Evolutionary conservation across 2,113 vertebrate genomes (phyloP).

Genomic region (Aix galericulata): DNA sequence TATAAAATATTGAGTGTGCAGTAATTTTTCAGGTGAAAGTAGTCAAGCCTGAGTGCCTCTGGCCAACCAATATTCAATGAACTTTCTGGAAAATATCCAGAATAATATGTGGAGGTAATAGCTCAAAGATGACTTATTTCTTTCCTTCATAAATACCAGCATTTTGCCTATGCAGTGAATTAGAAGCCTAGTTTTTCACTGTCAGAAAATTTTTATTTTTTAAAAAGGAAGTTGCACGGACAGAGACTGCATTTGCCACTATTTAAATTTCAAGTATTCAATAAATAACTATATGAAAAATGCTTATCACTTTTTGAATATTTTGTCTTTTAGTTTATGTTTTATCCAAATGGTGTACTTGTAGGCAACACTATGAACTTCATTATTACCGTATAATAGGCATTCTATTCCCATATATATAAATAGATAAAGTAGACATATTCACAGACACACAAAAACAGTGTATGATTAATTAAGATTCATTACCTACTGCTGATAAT

Average conservation of each 20-base stretch:
- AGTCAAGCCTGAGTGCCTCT: neutral
- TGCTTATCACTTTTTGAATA: neutral
- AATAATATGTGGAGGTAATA: neutral
- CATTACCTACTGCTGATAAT: neutral
- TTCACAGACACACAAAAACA: neutral
- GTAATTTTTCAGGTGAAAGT: neutral
- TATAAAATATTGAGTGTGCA: neutral
- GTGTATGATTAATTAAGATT: neutral
- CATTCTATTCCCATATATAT: neutral
- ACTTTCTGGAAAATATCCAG: neutral
- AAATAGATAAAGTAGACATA: neutral
- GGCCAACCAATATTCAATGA: neutral
- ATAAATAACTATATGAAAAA: neutral
- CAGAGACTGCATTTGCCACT: neutral
- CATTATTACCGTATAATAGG: neutral
- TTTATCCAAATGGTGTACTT: neutral
- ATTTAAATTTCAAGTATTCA: neutral
- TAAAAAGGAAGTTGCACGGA: neutral
- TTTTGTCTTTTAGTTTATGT: constrained; percentile 20
- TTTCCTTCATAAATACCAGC: neutral
- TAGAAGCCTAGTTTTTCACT: neutral
- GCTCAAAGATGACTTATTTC: neutral
- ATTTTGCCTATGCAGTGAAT: neutral
- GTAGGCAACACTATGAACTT: neutral
- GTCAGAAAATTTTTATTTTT: neutral